Percentiles rank a stretch among this genome's conserved stretches.
Conservation (phyloP, 2,888 invertebrate species). For the Timema cristinae region DNA sequence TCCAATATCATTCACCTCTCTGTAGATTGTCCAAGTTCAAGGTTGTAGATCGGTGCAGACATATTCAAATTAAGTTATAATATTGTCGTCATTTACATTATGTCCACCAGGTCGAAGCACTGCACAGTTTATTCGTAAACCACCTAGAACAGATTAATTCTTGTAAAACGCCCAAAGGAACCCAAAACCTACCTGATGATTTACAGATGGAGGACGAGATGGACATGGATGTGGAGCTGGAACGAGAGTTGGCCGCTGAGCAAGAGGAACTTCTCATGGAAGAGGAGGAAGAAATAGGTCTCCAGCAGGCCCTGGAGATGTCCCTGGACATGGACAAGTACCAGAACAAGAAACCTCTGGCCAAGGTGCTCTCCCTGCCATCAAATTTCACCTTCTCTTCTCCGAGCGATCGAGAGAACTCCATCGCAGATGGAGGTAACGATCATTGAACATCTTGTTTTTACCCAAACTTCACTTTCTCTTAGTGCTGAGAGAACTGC, state of each 20-base stretch:
- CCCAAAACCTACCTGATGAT: not conserved
- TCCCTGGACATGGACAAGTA: constrained; percentile 21
- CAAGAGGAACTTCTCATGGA: constrained; percentile 47
- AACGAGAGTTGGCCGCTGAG: constrained; percentile 53
- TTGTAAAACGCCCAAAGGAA: too few relatives aligned
- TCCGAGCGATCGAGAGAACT: constrained; percentile 15
- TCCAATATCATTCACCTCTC: too few relatives aligned
- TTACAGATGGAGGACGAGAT: constrained; percentile 85
- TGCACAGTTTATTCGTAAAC: too few relatives aligned
- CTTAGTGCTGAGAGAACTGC: constrained; percentile 16
- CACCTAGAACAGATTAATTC: too few relatives aligned
- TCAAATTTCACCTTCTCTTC: constrained; percentile 74
- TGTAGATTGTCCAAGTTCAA: too few relatives aligned
- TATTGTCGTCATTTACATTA: too few relatives aligned
- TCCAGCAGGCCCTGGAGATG: constrained; percentile 62
- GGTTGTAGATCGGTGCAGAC: too few relatives aligned
- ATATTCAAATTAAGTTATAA: too few relatives aligned
- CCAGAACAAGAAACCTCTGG: constrained; percentile 27
- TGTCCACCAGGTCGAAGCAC: too few relatives aligned
- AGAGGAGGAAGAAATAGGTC: constrained; percentile 66
- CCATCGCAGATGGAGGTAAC: constrained; percentile 16
- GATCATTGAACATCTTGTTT: too few relatives aligned
- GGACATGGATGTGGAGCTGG: constrained; percentile 73
- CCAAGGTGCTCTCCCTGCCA: constrained; percentile 68
- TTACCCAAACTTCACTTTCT: constrained; percentile 78